Evolutionary conservation across 1,140 invertebrate genomes (phyloP), one percentile per base, ranked within the genome.

Genomic region (Hylaeus volcanicus): DNA sequence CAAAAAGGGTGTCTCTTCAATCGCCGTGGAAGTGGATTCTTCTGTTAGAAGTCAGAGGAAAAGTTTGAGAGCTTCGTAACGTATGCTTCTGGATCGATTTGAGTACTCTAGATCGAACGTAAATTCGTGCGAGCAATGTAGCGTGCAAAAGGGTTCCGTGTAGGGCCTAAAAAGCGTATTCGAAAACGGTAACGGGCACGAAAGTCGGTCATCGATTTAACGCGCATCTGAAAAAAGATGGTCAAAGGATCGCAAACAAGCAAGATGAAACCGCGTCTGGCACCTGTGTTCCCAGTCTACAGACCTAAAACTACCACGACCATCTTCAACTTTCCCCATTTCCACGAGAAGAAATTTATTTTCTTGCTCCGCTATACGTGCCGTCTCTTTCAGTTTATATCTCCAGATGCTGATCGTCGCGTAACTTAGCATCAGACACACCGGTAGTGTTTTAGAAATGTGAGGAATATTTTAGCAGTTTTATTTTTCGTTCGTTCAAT

Each of bases 161-260:
- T 64, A 37, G 70, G 37, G 41, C 39, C 56, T 14, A 11, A 70
- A 65, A 77, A 80, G 73, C 63, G 48, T 80, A 55, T 73, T 56
- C 53, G 41, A 61, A 68, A 83, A 55, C 51, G 69, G n/a, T 71
- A 61, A 55, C 64, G 8, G 65, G 68, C 41, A 64, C 14, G 68
- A 74, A 83, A 83, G 53, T 83, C 76, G 80, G 73, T n/a, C 81
- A 83, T 86, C 73, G 73, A 86, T 83, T 75, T 71, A 69, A 83
- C 37, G 45, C 55, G 56, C 70, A 63, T 37, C 69, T 56, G 15
- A 41, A 74, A 83, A 83, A 85, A n/a, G 39, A 6, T n/a, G 43
- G 60, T 26, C 64, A 74, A 83, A 55, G 41, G 14, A 58, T 15
- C 61, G 55, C 56, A 70, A 64, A 74, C 66, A 43, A 55, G 69